phyloP scores from a whole-genome alignment of 1,140 invertebrate genomes.

The Cyclina sinensis region DNA sequence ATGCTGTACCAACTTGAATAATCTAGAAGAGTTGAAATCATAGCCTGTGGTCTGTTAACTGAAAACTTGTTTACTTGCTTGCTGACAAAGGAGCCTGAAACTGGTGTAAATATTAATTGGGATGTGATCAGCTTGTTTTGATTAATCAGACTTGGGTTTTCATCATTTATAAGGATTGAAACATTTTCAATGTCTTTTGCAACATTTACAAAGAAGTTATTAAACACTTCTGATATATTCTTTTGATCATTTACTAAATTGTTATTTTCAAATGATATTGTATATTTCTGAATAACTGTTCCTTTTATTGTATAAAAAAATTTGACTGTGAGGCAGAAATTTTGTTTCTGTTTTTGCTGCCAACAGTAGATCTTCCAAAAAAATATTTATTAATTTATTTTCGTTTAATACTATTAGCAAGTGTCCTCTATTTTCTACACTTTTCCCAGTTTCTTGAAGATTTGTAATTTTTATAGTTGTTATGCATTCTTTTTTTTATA shows the following conservation, averaged over 20 bases:
- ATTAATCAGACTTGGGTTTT: constrained; percentile 46
- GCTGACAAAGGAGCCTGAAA: not conserved
- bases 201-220: constrained; percentile 54
- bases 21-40: constrained; percentile 44
- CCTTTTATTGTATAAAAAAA: constrained; percentile 67
- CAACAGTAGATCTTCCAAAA: not conserved
- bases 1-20: not conserved
- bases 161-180: not conserved
- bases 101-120: constrained; percentile 4
- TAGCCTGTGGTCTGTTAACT: constrained; percentile 46
- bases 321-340: constrained; percentile 13
- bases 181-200: constrained; percentile 23
- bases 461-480: not conserved
- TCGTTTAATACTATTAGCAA: not conserved
- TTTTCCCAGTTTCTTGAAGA: not conserved
- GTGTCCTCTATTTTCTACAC: not conserved
- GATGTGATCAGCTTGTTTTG: not conserved
- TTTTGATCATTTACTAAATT: constrained; percentile 49
- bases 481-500: too few relatives aligned
- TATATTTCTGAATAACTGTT: constrained; percentile 31
- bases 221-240: not conserved
- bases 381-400: not conserved
- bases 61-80: constrained; percentile 31
- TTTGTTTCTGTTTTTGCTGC: not conserved
- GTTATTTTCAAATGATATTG: constrained; percentile 54